These are phyloP conservation scores for Mesorhabditis belari DNA, from an alignment of 2,888 invertebrate genomes.

Conservation along the genomic window DNA sequence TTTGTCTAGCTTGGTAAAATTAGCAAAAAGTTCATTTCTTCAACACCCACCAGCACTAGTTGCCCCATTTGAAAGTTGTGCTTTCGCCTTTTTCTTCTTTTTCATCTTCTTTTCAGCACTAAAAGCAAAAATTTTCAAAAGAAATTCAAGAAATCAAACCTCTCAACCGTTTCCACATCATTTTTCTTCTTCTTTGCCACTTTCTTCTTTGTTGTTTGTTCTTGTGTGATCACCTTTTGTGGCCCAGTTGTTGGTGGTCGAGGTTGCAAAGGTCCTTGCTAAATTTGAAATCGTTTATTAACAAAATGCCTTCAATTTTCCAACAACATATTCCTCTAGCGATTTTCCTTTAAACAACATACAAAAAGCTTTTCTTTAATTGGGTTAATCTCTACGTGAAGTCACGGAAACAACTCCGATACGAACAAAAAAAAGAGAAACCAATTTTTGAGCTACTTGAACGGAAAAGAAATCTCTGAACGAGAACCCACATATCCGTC, in stretches of 20 bases:
- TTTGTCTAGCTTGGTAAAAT: too few relatives aligned
- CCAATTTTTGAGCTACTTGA: too few relatives aligned
- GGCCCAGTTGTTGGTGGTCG: slow-evolving; percentile 23
- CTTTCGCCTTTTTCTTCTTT: slow-evolving; percentile 3
- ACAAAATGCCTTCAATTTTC: not conserved
- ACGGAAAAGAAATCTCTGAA: too few relatives aligned
- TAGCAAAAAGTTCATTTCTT: not conserved
- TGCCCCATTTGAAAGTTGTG: too few relatives aligned
- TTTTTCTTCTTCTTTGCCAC: not conserved
- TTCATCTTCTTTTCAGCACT: not conserved
- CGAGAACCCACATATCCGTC: too few relatives aligned
- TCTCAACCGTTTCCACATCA: not conserved
- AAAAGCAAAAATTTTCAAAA: not conserved
- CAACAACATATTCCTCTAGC: not conserved
- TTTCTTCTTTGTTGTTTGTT: not conserved
- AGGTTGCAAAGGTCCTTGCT: slow-evolving; percentile 22
- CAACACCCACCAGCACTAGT: too few relatives aligned
- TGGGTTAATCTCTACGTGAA: too few relatives aligned
- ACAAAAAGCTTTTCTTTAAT: slow-evolving; percentile 3
- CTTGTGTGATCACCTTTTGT: not conserved
- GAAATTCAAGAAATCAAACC: not conserved
- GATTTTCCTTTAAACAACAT: too few relatives aligned
- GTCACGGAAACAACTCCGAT: too few relatives aligned
- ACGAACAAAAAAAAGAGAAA: too few relatives aligned
- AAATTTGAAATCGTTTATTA: not conserved